phyloP scores from a whole-genome alignment of 2,113 vertebrate genomes.

The Tachycineta bicolor region DNA sequence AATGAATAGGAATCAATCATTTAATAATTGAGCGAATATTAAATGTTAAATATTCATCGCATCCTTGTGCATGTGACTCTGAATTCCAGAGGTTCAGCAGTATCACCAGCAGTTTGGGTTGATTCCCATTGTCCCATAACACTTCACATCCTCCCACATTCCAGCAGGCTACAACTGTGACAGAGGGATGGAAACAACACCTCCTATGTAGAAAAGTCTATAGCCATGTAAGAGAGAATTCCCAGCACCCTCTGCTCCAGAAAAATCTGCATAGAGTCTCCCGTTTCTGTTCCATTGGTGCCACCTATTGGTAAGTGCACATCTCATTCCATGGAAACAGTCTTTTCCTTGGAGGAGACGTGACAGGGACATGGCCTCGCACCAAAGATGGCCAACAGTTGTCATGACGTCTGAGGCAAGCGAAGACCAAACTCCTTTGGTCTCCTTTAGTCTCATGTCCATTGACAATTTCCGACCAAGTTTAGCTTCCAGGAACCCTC shows the following conservation, averaged over 20 bases:
- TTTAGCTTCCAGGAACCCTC: not conserved
- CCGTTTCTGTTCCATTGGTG: conserved; percentile 43
- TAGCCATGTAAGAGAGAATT: not conserved
- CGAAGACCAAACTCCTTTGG: fast-evolving
- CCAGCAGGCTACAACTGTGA: not conserved
- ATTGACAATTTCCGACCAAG: not conserved
- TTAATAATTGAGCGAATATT: fast-evolving
- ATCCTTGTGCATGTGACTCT: fast-evolving
- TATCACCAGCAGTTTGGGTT: not conserved
- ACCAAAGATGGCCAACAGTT: not conserved
- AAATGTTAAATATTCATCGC: not conserved
- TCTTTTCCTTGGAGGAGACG: not conserved
- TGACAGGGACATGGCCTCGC: not conserved
- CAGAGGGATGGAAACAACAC: not conserved
- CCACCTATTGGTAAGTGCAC: conserved; percentile 57
- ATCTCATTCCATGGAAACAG: not conserved
- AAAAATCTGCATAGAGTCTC: not conserved
- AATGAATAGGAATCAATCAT: fast-evolving
- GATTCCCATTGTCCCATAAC: not conserved
- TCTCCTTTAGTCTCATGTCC: not conserved
- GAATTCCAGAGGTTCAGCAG: not conserved
- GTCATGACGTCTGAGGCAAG: not conserved
- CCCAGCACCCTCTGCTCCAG: conserved; percentile 33
- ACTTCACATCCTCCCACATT: not conserved
- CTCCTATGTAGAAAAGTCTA: not conserved